Percentiles rank a stretch among this genome's conserved stretches.
Evolutionary conservation across 2,888 invertebrate species (phyloP).

Genomic region (Lydus trimaculatus): DNA sequence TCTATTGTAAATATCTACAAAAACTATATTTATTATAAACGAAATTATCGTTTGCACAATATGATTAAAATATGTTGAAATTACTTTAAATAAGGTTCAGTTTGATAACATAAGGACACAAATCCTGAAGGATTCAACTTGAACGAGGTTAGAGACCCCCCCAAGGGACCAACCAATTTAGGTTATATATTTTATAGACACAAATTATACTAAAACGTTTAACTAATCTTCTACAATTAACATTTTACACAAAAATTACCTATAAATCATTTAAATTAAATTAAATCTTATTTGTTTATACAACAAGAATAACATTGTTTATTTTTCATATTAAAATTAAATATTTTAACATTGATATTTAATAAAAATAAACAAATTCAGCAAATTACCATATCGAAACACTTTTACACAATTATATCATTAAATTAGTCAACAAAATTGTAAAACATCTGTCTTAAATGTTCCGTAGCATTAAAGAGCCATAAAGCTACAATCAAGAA

Average conservation of each 20-base stretch:
- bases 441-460: background rate
- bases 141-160: background rate
- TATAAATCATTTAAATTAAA: background rate
- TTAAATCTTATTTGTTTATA: background rate
- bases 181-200: background rate
- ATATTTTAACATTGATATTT: background rate
- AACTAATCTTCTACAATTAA: background rate
- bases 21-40: background rate
- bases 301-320: too few relatives aligned
- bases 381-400: background rate
- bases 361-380: background rate
- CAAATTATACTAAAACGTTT: background rate
- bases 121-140: background rate
- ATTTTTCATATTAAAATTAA: background rate
- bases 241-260: background rate
- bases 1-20: background rate
- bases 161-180: background rate
- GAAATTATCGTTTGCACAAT: background rate
- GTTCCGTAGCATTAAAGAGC: background rate
- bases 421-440: background rate
- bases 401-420: background rate
- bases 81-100: background rate
- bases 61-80: background rate
- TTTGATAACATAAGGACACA: background rate
- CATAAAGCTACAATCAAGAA: background rate